Base-by-base conservation (phyloP, 2,797 vertebrate genomes). In the Sciaenops ocellatus region DNA sequence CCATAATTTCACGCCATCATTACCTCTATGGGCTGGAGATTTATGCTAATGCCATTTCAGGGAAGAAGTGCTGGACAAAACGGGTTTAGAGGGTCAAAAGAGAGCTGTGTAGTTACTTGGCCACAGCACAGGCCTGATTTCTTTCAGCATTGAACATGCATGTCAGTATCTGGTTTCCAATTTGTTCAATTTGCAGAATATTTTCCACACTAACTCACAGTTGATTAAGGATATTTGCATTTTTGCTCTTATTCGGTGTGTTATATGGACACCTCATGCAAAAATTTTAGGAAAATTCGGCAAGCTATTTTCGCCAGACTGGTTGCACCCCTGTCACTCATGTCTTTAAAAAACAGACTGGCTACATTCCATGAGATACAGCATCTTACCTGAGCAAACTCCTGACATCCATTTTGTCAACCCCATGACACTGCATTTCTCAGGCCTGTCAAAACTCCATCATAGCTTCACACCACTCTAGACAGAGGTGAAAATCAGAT, bases 1-100 rank as follows among this genome's bases (percentile, higher is more conserved):
- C 89, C 85, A 93, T 95, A 94, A 96, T 95, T 95, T 93, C 92
- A 94, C 52, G 70, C 92, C 90, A 95, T 95, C 90, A 94, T 95
- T 94, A 94, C 93, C 81, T 93, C 90, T 91, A 84, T 87, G 86
- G 82, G 85, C 84, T 79, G 82, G 79, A 91, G 90, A 93, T 90
- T 91, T 93, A 95, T 96, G 93, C 90, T 90, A 95, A 94, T 93
- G 85, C 79, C 52, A 77, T 92, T 95, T 94, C 87, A 89, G 85
- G 65, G 81, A 76, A 82, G 86, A 85, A 69, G 65, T 17, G 64
- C 79, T 73, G 90, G 90, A 93, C 87, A 87, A 92, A 93, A 88
- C 48, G 26, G 88, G 76, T 83, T 92, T 76, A 79, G 72, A 83
- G 76, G 83, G 88, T 88, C 81, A 87, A 80, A 90, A 85, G 77